Base-by-base conservation (phyloP, 2,113 vertebrate species). In the Aviceda subcristata region DNA sequence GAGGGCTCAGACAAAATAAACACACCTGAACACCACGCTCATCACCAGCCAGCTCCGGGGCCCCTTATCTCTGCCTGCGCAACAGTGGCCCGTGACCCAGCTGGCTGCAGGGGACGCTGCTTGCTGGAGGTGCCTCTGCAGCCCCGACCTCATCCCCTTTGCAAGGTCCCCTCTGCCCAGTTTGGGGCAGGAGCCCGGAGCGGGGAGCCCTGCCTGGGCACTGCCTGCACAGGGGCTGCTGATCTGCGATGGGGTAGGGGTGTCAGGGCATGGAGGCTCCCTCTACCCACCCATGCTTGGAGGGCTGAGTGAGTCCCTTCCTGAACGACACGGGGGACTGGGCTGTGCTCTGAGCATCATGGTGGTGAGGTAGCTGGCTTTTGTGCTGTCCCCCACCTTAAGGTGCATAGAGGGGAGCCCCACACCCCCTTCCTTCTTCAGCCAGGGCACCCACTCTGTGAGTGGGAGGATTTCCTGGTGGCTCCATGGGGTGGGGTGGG, bases 1-100 rank as follows among this genome's bases (percentile, higher is more conserved):
- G 15, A 88, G 41, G 62, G 41, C 56, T 91, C 90, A 53, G 87
- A 86, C 75, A 67, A 53, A 88, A 59, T 67, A 79, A 94, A 79
- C 12, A 80, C 0, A 0, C 34, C 22, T 7, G 50, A 30, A 8
- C 3, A 4, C 59, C 1, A 0, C 0, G 4, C 27, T 12, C 48
- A 34, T 12, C 10, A 0, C n/a, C 50, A 11, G 71, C 74, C 74
- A 73, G 56, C 32, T 30, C 66, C 67, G 30, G 46, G 34, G 38
- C 6, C 46, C 50, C 36, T 71, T 56, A 56, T 27, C 64, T 71
- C 56, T 3, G 30, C 62, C 32, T 18, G 59, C 2, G 1, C 60
- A 32, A 39, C 78, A n/a, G 38, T 0, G 0, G 41, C 51, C 81
- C 0, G 0, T 82, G 86, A 56, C 63, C 36, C 9, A 2, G 3